phyloP scores from a whole-genome alignment of 2,797 vertebrate species.

The Phrynocephalus vlangalii region DNA sequence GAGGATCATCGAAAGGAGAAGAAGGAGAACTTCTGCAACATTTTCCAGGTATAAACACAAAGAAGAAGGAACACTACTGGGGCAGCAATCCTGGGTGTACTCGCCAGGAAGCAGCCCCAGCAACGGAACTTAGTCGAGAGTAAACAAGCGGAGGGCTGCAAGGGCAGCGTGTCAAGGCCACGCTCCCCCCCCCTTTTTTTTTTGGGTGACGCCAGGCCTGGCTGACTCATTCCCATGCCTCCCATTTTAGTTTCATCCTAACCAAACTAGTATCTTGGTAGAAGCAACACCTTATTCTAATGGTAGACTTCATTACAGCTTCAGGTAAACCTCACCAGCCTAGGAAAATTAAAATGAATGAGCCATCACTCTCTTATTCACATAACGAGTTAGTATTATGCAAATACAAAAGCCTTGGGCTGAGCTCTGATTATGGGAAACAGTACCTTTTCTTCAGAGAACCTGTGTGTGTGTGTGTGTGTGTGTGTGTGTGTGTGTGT shows the following conservation, averaged over 20 bases:
- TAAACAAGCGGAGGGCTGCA: slow-evolving; percentile 26
- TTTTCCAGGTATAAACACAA: not conserved
- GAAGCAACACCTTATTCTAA: slow-evolving; percentile 78
- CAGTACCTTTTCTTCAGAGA: slow-evolving; percentile 48
- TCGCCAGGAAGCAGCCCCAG: not conserved
- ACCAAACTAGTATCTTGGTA: slow-evolving; percentile 75
- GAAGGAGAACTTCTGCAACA: not conserved
- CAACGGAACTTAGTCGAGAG: not conserved
- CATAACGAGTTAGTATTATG: slow-evolving; percentile 46
- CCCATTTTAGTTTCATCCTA: slow-evolving; percentile 72
- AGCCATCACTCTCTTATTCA: slow-evolving; percentile 57
- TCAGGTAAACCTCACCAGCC: slow-evolving; percentile 59
- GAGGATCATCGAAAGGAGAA: not conserved
- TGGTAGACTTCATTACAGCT: slow-evolving; percentile 71
- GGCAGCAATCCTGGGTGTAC: not conserved
- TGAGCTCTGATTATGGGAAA: slow-evolving; percentile 34
- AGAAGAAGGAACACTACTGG: not conserved
- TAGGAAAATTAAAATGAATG: slow-evolving; percentile 61
- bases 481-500: no score
- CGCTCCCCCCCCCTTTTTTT: slow-evolving; percentile 34
- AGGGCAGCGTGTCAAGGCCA: slow-evolving; percentile 41
- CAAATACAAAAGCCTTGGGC: slow-evolving; percentile 24
- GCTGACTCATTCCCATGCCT: slow-evolving; percentile 72
- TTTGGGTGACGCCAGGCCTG: slow-evolving; percentile 39
- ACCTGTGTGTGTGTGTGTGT: no score